These are phyloP conservation scores for Psilopsiagon aurifrons DNA, from an alignment of 2,113 vertebrate genomes.

Conservation along the genomic window DNA sequence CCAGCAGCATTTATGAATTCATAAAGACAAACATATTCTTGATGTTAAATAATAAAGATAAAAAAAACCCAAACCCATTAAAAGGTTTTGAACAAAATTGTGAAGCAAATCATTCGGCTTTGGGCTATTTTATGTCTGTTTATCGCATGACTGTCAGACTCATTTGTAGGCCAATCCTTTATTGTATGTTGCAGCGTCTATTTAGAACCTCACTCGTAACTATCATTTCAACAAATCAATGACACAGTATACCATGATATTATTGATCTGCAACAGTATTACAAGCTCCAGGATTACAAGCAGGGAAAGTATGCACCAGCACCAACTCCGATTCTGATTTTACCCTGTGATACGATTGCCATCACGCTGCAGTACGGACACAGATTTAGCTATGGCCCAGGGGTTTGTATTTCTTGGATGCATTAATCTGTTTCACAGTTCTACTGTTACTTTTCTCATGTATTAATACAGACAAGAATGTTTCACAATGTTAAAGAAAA, in stretches of 20 bases:
- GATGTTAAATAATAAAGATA: not conserved
- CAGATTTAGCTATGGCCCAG: not conserved
- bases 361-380: not conserved
- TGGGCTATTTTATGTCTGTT: not conserved
- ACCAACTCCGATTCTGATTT: not conserved
- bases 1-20: not conserved
- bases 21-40: not conserved
- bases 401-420: not conserved
- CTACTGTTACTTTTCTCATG: not conserved
- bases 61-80: not conserved
- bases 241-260: not conserved
- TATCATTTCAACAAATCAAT: not conserved
- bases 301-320: not conserved
- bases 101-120: not conserved
- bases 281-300: not conserved
- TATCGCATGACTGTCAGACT: not conserved
- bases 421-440: not conserved
- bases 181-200: not conserved
- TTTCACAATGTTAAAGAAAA: not conserved
- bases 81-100: not conserved
- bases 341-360: not conserved
- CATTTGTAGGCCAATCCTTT: not conserved
- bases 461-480: not conserved
- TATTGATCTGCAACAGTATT: not conserved
- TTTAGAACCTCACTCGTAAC: not conserved